Percentiles rank a stretch among this genome's conserved stretches.
Conservation (phyloP, 2,113 vertebrate genomes). For the Morone saxatilis region DNA sequence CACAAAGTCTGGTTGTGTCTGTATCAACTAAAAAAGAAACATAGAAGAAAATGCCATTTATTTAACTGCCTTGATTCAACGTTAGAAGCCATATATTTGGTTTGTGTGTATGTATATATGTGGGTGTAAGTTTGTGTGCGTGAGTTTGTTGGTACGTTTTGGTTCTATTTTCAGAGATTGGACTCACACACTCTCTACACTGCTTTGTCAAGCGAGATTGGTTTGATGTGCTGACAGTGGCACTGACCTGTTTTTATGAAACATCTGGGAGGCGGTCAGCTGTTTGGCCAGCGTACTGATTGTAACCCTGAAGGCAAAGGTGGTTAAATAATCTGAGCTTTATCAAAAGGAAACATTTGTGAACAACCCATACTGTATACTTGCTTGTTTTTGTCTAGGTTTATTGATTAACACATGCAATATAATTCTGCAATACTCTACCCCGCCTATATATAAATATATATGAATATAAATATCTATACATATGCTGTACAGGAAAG, state of each 20-base stretch:
- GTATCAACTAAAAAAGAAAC: conserved; percentile 85
- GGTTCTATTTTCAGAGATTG: conserved; percentile 73
- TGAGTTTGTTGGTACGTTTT: conserved; percentile 68
- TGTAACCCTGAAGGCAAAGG: conserved; percentile 73
- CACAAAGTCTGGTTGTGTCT: conserved; percentile 87
- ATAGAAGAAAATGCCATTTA: conserved; percentile 84
- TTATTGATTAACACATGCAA: conserved; percentile 86
- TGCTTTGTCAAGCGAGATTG: conserved; percentile 63
- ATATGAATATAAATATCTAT: conserved; percentile 82
- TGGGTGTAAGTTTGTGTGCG: conserved; percentile 72
- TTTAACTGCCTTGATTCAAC: conserved; percentile 90
- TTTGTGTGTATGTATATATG: conserved; percentile 79
- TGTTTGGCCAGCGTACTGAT: conserved; percentile 64
- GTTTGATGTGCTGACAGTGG: conserved; percentile 66
- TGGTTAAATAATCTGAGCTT: conserved; percentile 77
- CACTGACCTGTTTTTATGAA: conserved; percentile 64
- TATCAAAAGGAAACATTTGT: conserved; percentile 75
- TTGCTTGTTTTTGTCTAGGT: conserved; percentile 84
- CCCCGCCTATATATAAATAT: conserved; percentile 84
- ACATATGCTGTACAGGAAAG: conserved; percentile 83
- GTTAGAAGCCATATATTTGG: conserved; percentile 89
- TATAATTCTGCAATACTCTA: conserved; percentile 87
- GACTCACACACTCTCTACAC: conserved; percentile 66
- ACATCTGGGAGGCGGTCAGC: conserved; percentile 63
- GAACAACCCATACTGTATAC: conserved; percentile 81